Base-by-base conservation (phyloP, 2,797 vertebrate species). In the Muscicapa comitata region DNA sequence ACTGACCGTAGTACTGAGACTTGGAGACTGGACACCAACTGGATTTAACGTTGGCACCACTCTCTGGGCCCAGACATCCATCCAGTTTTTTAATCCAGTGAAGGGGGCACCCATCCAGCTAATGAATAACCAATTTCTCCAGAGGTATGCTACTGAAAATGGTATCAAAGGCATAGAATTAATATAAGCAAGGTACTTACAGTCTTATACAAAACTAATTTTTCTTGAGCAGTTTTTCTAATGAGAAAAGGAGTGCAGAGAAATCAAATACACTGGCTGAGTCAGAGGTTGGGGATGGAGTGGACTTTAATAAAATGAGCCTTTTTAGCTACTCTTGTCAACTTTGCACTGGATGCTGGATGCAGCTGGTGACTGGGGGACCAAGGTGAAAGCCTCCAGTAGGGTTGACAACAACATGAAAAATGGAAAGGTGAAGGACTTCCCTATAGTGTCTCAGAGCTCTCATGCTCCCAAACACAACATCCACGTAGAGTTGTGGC, bases 351-450 rank as follows among this genome's bases (percentile, higher is more conserved):
- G 75, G 16, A 53, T 62, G 55, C 15, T 43, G 71, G 16, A 53
- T 62, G 59, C 18, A 26, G 9, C 0, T 0, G 26, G 13, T 78
- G 53, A 28, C 5, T 1, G 1, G 11, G 7, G 6, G 9, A 15
- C 3, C 13, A 51, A 19, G 11, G 37, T 45, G 25, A 81, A 66
- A 71, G 23, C 43, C 43, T 68, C 43, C 40, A 26, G 20, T 11
- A 24, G 20, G 6, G 13, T 47, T 68, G 50, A 67, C 26, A 72
- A 66, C 35, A 90, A 10, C 38, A 58, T 26, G 43, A 85, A 71
- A 63, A n/a, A 47, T 21, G 90, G 53, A 62, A 76, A 59, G 15
- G 37, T 86, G 33, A 83, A 71, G 51, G 35, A 91, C 38, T 82
- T 86, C 50, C 62, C 28, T 26, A 4, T 47, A 70, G 10, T 17